Evolutionary conservation across 2,888 invertebrate genomes (phyloP), one percentile per base, ranked within the genome.

Genomic region (Scaptomyza caliginosa): DNA sequence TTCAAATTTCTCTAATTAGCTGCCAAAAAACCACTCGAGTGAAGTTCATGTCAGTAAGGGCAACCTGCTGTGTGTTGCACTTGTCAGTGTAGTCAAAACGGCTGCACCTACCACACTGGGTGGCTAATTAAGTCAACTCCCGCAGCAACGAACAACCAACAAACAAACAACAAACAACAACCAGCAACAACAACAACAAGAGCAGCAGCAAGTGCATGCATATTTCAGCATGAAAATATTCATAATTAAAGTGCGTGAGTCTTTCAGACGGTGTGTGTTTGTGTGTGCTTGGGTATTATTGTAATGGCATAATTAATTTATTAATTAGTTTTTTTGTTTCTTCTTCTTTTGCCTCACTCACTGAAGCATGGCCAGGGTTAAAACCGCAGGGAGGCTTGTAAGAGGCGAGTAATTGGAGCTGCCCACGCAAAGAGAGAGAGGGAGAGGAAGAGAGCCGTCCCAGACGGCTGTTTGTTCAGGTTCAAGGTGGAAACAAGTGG

Each of bases 281-380:
- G 34, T 43, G 38, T 57, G 36, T 58, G 45, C n/a, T n/a, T n/a
- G n/a, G 67, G 49, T 73, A 71, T 78, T 86, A 70, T 78, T 85
- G 67, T 86, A 84, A 86, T 85, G 73, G 81, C 81, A 83, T 88
- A 87, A 88, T 86, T 85, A 88, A 88, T 87, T 87, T 86, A 84
- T 84, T 84, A 84, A 88, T 88, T 89, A 84, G 86, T 78, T 88
- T 85, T 67, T 28, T 43, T 59, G 55, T 38, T 40, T 34, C 16
- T 13, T 24, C 39, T 17, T 19, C 60, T 74, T 71, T 67, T 49
- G 56, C 52, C 46, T 36, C 46, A 48, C 67, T 69, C 67, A 62
- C 75, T 68, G 69, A 81, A 67, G 69, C 81, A 65, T 86, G 66
- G 46, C 80, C 43, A 77, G 77, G 77, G 73, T 4, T 10, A n/a